These are phyloP conservation scores for Synaphobranchus kaupii DNA, from an alignment of 2,797 vertebrate species.

Conservation along the genomic window DNA sequence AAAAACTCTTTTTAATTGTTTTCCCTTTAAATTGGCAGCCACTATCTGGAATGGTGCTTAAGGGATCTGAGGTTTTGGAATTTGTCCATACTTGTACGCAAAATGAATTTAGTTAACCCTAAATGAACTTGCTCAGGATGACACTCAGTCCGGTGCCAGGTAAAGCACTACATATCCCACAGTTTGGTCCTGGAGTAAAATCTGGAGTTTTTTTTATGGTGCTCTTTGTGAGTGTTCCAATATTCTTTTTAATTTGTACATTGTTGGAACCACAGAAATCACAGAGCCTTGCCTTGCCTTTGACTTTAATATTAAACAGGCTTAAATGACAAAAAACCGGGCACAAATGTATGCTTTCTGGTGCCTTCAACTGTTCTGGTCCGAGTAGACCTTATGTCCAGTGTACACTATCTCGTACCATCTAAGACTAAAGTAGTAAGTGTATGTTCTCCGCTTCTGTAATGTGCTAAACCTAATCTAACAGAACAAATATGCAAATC, in stretches of 20 bases:
- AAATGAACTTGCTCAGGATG: constrained; percentile 29
- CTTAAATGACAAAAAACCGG: not conserved
- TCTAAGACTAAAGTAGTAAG: not conserved
- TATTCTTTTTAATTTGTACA: not conserved
- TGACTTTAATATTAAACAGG: not conserved
- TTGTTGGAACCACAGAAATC: not conserved
- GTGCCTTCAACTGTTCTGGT: not conserved
- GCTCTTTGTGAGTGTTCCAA: not conserved
- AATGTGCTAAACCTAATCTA: not conserved
- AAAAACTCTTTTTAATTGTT: constrained; percentile 1
- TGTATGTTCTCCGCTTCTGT: not conserved
- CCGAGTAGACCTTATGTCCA: not conserved
- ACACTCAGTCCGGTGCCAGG: constrained; percentile 1
- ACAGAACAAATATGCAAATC: not conserved
- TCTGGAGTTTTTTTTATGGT: not conserved
- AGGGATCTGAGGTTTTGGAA: constrained; percentile 31
- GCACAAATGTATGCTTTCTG: not conserved
- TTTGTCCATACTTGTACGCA: constrained; percentile 37
- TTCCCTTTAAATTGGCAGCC: constrained; percentile 2
- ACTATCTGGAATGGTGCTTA: constrained; percentile 22
- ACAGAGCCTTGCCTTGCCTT: not conserved
- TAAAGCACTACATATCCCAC: not conserved
- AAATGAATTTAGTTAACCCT: constrained; percentile 31
- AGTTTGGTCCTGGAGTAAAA: not conserved
- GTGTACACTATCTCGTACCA: not conserved